Evolutionary conservation across 2,888 invertebrate genomes (phyloP).

Genomic region (Epiblema foenella): DNA sequence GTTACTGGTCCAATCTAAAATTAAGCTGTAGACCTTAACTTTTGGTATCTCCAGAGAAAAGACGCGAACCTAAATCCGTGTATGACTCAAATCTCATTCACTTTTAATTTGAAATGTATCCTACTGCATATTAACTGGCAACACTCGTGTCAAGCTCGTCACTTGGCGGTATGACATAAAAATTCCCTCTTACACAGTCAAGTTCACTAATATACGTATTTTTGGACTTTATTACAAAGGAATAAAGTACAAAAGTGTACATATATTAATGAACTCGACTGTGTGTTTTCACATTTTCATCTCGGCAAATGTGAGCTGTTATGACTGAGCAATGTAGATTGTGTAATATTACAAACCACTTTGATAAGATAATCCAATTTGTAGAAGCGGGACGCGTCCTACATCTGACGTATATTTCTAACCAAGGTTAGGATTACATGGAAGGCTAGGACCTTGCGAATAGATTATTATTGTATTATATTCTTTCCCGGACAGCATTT

Average conservation of each 20-base stretch:
- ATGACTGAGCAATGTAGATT: not conserved
- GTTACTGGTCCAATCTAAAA: no score
- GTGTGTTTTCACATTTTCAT: not conserved
- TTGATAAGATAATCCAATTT: slow-evolving; percentile 24
- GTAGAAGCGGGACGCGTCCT: slow-evolving; percentile 19
- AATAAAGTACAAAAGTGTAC: no score
- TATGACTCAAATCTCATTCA: no score
- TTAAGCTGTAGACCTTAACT: no score
- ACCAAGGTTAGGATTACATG: slow-evolving; percentile 13
- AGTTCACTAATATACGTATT: no score
- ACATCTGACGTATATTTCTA: slow-evolving; percentile 5
- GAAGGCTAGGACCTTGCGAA: not conserved
- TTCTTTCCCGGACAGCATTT: no score
- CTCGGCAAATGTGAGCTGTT: not conserved
- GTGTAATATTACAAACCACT: slow-evolving; percentile 10
- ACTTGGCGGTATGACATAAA: not conserved
- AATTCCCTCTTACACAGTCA: not conserved
- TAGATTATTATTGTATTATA: not conserved
- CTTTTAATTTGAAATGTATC: no score
- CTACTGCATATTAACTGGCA: not conserved
- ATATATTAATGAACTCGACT: no score
- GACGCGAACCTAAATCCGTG: no score
- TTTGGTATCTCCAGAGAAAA: no score
- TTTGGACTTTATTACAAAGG: no score
- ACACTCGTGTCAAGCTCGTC: not conserved